These are phyloP conservation scores for Amphipoea lucens DNA, from an alignment of 2,888 invertebrate genomes.

Conservation along the genomic window DNA sequence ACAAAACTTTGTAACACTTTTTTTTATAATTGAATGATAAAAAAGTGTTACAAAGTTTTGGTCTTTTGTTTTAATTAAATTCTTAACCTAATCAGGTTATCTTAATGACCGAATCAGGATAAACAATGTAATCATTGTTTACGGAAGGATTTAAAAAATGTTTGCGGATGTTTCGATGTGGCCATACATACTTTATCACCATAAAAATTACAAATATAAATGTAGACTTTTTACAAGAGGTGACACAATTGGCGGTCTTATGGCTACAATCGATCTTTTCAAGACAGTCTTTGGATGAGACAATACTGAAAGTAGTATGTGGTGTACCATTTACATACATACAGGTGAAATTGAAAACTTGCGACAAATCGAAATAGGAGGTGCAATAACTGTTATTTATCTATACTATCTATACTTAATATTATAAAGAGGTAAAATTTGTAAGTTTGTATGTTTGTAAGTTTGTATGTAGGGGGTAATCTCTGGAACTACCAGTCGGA, in stretches of 20 bases:
- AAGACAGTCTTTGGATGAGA: background rate
- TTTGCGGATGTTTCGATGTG: conserved; percentile 26
- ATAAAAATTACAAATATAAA: background rate
- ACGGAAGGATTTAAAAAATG: conserved; percentile 39
- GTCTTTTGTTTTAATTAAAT: conserved; percentile 15
- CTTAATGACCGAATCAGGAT: conserved; percentile 43
- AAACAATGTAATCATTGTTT: conserved; percentile 52
- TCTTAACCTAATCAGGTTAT: conserved; percentile 42
- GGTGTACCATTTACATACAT: too few species aligned
- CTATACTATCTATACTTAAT: too few species aligned
- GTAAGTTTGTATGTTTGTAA: too few species aligned
- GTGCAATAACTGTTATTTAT: too few species aligned
- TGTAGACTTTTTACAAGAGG: background rate
- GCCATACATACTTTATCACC: background rate
- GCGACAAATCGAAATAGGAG: too few species aligned
- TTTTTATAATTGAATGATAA: background rate
- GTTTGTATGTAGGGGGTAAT: too few species aligned
- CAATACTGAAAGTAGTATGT: too few species aligned
- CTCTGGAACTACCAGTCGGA: too few species aligned
- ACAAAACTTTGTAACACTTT: too few species aligned
- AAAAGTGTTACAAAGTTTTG: conserved; percentile 9
- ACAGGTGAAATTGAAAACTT: too few species aligned
- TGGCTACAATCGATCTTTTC: background rate
- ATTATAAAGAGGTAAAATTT: too few species aligned
- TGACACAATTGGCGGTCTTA: background rate